phyloP scores from a whole-genome alignment of 2,797 vertebrate genomes.

The Sebastes flavidus region DNA sequence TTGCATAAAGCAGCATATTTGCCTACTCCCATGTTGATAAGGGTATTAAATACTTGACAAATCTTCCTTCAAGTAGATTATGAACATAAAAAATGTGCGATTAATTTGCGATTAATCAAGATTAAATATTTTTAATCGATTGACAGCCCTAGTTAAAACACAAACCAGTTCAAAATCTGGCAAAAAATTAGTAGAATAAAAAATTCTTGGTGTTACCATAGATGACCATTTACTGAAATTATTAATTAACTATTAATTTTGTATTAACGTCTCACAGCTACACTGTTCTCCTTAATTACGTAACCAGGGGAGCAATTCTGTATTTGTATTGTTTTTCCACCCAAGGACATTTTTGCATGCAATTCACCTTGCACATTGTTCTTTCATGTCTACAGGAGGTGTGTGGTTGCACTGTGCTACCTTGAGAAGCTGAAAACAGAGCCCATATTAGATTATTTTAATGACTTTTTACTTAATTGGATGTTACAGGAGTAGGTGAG shows the following conservation, averaged over 20 bases:
- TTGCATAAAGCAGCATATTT: too few relatives aligned
- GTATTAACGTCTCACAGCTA: slow-evolving; percentile 31
- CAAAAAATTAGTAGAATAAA: slow-evolving; percentile 23
- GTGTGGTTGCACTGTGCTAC: slow-evolving; percentile 5
- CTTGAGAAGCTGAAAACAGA: slow-evolving; percentile 6
- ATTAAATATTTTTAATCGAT: too few relatives aligned
- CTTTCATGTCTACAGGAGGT: slow-evolving; percentile 8
- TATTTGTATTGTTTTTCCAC: slow-evolving; percentile 12
- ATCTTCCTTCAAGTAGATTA: too few relatives aligned
- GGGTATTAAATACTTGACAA: too few relatives aligned
- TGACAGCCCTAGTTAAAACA: neutral
- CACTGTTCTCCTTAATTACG: slow-evolving; percentile 27
- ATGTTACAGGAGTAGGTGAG: slow-evolving; percentile 12
- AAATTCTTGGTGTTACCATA: slow-evolving; percentile 18
- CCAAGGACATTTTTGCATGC: slow-evolving; percentile 39
- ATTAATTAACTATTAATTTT: slow-evolving; percentile 49
- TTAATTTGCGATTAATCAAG: too few relatives aligned
- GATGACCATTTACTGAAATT: slow-evolving; percentile 53
- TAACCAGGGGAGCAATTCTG: slow-evolving; percentile 17
- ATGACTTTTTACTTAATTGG: slow-evolving; percentile 11
- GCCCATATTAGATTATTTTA: slow-evolving; percentile 10
- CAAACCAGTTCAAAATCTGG: slow-evolving; percentile 36
- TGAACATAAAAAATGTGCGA: too few relatives aligned
- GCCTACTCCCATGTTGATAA: too few relatives aligned
- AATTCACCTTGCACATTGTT: slow-evolving; percentile 27